Conservation (phyloP, 2,113 vertebrate genomes). For the Nematolebias whitei region DNA sequence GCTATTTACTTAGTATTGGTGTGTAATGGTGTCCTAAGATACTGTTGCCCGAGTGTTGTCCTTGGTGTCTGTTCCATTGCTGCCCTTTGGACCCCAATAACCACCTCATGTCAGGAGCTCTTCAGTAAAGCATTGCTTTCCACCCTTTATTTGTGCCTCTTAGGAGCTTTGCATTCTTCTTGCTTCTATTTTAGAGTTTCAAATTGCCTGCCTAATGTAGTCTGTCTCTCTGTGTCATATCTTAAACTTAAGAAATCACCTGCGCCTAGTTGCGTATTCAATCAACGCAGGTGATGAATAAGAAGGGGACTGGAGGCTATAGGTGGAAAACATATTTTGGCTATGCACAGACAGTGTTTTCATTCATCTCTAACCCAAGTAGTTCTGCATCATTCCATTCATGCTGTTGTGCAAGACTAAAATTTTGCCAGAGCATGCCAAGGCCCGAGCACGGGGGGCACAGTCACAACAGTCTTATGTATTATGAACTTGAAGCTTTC, state of each 20-base stretch:
- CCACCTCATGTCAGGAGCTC: constrained; percentile 42
- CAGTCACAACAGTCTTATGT: constrained; percentile 62
- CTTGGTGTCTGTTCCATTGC: constrained; percentile 55
- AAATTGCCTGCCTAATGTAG: not conserved
- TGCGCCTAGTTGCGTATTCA: constrained; percentile 23
- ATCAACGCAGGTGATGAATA: constrained; percentile 3
- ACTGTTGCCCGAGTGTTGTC: constrained; percentile 61
- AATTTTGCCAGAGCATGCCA: constrained; percentile 29
- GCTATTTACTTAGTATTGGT: constrained; percentile 58
- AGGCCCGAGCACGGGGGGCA: constrained; percentile 22
- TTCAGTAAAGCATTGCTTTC: constrained; percentile 17
- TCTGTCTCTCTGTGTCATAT: constrained; percentile 16
- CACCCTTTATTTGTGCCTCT: constrained; percentile 32
- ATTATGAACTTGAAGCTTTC: constrained; percentile 43
- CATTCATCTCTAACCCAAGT: constrained; percentile 33
- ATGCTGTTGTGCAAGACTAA: constrained; percentile 29
- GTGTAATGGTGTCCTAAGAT: constrained; percentile 59
- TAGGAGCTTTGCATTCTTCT: constrained; percentile 7
- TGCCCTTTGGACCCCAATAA: constrained; percentile 67
- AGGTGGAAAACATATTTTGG: constrained; percentile 45
- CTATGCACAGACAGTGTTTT: constrained; percentile 31
- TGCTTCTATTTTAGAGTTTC: not conserved
- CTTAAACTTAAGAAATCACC: not conserved
- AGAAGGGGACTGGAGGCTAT: constrained; percentile 21
- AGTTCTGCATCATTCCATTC: constrained; percentile 9